Evolutionary conservation across 1,140 invertebrate genomes (phyloP), one percentile per base, ranked within the genome.

Genomic region (Lineus longissimus): DNA sequence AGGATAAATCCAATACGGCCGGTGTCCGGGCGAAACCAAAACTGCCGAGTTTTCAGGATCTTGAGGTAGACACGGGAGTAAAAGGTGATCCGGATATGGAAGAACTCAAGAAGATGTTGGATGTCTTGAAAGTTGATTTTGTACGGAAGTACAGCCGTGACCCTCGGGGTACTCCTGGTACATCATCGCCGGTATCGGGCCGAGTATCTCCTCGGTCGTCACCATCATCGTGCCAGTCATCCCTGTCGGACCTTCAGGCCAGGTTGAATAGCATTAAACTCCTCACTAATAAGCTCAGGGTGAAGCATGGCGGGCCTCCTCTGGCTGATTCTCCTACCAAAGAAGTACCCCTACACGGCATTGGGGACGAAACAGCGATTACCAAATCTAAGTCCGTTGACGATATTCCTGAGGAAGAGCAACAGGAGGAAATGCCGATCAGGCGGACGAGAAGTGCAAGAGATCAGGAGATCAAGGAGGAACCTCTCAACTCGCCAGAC

Each of bases 81-180:
- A n/a, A 51, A n/a, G n/a, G 6, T 6, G 47, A 51, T 19, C n/a
- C 47, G 47, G n/a, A n/a, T 27, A 51, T 51, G 19, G 47, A 51
- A 19, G 47, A 51, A 51, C 25, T 51, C 6, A 51, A 27, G 47
- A 51, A 51, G n/a, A 51, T 51, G 47, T 51, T 51, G n/a, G 47
- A 51, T 23, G 47, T 51, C 4, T 51, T 51, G 47, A 51, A 51
- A 51, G 47, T 51, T 27, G 47, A 51, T 27, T 51, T 51, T 27
- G 47, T 51, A 4, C n/a, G 25, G 6, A 51, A 51, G 47, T 51
- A 51, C 47, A 51, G 47, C 25, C 47, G 47, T 7, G 47, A 51
- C n/a, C 19, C 47, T 19, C 47, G 25, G n/a, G 6, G 15, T 36
- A 23, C 47, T 9, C 47, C 47, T 19, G 19, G 47, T n/a, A 23